These are phyloP conservation scores for Nasonia vitripennis DNA, from an alignment of 1,140 invertebrate species.

Conservation along the genomic window DNA sequence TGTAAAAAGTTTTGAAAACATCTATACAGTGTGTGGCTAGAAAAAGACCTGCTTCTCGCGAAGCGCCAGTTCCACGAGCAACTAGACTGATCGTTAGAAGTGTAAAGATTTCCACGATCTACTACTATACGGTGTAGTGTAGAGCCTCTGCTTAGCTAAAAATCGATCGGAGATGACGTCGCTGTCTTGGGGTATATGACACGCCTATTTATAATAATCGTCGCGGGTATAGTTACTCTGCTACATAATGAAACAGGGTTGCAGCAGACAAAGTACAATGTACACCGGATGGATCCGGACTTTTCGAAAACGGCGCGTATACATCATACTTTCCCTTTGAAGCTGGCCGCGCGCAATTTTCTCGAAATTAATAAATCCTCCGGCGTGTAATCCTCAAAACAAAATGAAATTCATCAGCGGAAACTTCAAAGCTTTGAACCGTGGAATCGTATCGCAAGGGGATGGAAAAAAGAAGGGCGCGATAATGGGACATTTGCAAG, in stretches of 20 bases:
- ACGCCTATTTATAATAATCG: background rate
- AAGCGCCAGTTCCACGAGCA: too few relatives aligned
- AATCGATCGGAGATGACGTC: conserved; percentile 26
- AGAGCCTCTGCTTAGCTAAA: conserved; percentile 8
- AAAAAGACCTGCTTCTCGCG: background rate
- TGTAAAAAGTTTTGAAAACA: background rate
- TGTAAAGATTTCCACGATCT: background rate
- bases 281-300: too few relatives aligned
- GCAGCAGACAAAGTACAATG: too few relatives aligned
- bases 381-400: background rate
- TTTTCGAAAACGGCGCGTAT: too few relatives aligned
- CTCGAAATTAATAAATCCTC: too few relatives aligned
- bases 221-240: background rate
- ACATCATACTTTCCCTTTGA: too few relatives aligned
- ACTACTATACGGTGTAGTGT: background rate
- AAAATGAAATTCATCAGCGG: background rate
- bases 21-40: too few relatives aligned
- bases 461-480: background rate
- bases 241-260: too few relatives aligned
- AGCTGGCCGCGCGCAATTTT: too few relatives aligned
- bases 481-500: background rate
- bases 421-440: background rate
- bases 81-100: background rate
- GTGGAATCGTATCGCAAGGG: background rate
- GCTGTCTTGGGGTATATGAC: background rate